Evolutionary conservation across 2,888 invertebrate genomes (phyloP).

Genomic region (Zygaena filipendulae): DNA sequence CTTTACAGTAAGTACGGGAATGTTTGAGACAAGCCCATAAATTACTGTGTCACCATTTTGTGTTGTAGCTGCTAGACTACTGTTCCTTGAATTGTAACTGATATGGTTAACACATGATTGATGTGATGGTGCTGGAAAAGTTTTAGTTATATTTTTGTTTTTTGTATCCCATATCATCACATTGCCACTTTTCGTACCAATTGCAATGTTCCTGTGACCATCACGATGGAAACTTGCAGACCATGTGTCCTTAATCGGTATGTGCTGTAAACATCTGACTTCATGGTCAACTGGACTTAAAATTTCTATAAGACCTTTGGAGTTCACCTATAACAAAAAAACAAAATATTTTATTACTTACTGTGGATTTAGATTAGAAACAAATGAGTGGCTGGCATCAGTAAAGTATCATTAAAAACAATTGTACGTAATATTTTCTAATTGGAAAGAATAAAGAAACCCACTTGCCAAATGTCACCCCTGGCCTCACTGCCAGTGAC

Average conservation of each 20-base stretch:
- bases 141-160: conserved; percentile 50
- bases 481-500: no score
- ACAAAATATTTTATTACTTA: not conserved
- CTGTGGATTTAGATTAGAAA: no score
- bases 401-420: no score
- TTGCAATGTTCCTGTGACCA: conserved; percentile 51
- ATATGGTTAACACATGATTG: conserved; percentile 45
- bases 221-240: conserved; percentile 57
- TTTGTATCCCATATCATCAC: conserved; percentile 63
- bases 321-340: conserved; percentile 37
- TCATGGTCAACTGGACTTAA: conserved; percentile 50
- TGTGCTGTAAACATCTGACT: conserved; percentile 50
- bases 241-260: conserved; percentile 56
- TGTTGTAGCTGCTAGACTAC: conserved; percentile 54
- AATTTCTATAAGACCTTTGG: conserved; percentile 52
- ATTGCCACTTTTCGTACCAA: conserved; percentile 54
- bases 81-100: conserved; percentile 59
- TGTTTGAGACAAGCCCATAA: conserved; percentile 59
- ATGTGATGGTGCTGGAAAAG: conserved; percentile 47
- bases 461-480: no score
- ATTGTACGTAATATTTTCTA: no score
- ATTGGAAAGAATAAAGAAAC: no score
- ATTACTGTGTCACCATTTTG: conserved; percentile 60
- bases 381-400: no score
- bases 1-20: conserved; percentile 50